Conservation (phyloP, 2,113 vertebrate species). For the Nanger granti region DNA sequence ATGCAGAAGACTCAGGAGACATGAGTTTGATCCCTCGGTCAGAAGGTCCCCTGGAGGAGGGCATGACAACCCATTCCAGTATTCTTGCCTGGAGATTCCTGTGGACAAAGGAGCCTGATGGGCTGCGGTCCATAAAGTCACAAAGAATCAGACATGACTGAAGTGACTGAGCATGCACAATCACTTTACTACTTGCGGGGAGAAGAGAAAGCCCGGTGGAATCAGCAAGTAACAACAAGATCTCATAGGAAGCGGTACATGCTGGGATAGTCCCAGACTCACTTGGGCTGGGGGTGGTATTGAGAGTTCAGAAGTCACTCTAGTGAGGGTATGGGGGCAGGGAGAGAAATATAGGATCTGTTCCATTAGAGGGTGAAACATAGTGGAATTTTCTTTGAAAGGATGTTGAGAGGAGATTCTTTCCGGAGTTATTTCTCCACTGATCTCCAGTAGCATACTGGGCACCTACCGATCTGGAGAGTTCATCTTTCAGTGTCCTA, state of each 20-base stretch:
- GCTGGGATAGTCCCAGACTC: background rate
- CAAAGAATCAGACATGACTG: background rate
- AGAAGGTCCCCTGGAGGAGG: background rate
- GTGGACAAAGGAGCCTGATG: background rate
- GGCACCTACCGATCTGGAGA: background rate
- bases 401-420: background rate
- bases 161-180: background rate
- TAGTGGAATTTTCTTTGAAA: background rate
- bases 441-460: background rate
- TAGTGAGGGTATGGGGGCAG: background rate
- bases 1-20: background rate
- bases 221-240: background rate
- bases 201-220: background rate
- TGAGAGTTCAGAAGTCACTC: background rate
- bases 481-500: background rate
- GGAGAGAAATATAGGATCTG: background rate
- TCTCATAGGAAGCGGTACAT: background rate
- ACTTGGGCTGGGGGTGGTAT: background rate
- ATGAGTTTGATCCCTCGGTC: background rate
- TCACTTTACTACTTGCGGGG: background rate
- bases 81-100: background rate
- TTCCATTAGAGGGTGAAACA: background rate
- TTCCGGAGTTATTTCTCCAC: background rate
- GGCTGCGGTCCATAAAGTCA: background rate
- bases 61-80: background rate